Evolutionary conservation across 2,113 vertebrate genomes (phyloP).

Genomic region (Athene cunicularia): DNA sequence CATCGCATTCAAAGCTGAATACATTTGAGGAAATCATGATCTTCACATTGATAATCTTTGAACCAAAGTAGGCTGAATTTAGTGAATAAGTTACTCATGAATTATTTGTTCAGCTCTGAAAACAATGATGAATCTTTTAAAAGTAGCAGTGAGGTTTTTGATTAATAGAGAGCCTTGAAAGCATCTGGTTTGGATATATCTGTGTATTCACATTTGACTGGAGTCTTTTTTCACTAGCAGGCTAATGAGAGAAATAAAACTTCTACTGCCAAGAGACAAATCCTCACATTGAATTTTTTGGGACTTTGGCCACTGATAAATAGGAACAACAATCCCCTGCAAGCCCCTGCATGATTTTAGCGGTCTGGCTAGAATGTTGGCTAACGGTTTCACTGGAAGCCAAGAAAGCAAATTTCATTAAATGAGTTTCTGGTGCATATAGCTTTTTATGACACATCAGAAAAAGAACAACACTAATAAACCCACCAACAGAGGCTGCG

Average conservation of each 20-base stretch:
- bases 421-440: background rate
- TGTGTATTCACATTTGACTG: background rate
- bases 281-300: background rate
- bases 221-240: background rate
- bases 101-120: slow-evolving; percentile 53
- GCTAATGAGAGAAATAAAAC: background rate
- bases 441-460: background rate
- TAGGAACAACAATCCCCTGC: background rate
- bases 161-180: slow-evolving; percentile 14
- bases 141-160: background rate
- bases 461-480: background rate
- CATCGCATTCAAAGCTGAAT: background rate
- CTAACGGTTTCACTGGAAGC: background rate
- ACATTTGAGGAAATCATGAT: slow-evolving; percentile 26
- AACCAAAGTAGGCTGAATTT: slow-evolving; percentile 31
- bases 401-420: background rate
- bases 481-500: background rate
- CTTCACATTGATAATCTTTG: slow-evolving; percentile 33
- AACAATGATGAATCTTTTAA: slow-evolving; percentile 45
- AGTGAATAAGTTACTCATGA: slow-evolving; percentile 31
- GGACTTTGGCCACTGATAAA: background rate
- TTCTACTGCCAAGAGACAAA: background rate
- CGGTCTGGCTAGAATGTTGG: background rate
- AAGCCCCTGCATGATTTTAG: background rate
- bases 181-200: background rate